A percentile compares a stretch with the other conserved stretches of the same genome.
Conservation (phyloP, 2,113 vertebrate genomes). For the Cyprinodon variegatus region DNA sequence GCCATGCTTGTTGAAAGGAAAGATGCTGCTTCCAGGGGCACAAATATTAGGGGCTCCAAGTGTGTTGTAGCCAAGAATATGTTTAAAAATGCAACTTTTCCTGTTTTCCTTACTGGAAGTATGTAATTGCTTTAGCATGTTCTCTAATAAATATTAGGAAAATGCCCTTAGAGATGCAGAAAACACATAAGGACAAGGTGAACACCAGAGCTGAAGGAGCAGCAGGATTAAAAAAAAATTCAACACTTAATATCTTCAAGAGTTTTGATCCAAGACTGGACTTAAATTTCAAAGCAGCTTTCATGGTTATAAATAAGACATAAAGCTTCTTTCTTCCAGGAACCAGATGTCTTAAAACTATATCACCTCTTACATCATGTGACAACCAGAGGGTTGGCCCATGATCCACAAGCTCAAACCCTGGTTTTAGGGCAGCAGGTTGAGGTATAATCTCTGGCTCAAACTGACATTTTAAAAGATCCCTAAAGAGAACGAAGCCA, state of each 20-base stretch:
- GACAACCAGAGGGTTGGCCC: neutral
- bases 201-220: neutral
- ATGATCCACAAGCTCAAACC: constrained; percentile 8
- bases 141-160: neutral
- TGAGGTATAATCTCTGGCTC: constrained; percentile 31
- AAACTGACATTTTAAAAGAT: constrained; percentile 21
- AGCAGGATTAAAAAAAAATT: constrained; percentile 12
- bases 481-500: constrained; percentile 17
- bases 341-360: constrained; percentile 1
- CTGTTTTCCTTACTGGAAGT: constrained; percentile 35
- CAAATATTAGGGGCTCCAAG: constrained; percentile 6
- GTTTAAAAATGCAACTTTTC: constrained; percentile 35
- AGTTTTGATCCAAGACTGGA: constrained; percentile 21
- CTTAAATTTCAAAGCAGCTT: constrained; percentile 24
- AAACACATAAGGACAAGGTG: constrained; percentile 11
- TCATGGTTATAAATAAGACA: constrained; percentile 33
- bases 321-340: constrained; percentile 16
- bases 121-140: constrained; percentile 24
- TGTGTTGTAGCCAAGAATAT: constrained; percentile 25
- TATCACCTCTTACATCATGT: neutral
- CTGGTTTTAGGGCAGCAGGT: constrained; percentile 9
- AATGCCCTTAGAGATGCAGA: constrained; percentile 1
- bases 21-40: constrained; percentile 8
- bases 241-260: constrained; percentile 19
- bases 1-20: neutral